Percentiles rank a stretch among this genome's conserved stretches.
Conservation (phyloP, 2,113 vertebrate genomes). For the Actinemys pallida region DNA sequence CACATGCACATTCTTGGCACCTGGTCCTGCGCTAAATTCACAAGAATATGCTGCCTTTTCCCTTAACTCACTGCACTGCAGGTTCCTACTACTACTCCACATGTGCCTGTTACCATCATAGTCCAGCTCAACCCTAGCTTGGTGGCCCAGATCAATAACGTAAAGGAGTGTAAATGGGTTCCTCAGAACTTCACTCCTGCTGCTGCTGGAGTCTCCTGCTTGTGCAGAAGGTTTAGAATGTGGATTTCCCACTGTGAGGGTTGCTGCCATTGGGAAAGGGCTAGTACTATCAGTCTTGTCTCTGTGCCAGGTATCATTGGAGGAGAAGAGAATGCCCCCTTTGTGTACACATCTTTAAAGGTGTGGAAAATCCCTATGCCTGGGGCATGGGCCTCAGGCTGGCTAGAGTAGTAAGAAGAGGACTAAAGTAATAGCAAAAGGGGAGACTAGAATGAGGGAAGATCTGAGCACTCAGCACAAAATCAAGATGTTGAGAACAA, state of each 20-base stretch:
- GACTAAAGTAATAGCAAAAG: background rate
- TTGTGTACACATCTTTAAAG: background rate
- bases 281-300: background rate
- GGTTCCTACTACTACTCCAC: background rate
- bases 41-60: background rate
- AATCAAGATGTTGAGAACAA: background rate
- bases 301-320: background rate
- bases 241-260: background rate
- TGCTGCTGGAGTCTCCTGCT: background rate
- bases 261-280: background rate
- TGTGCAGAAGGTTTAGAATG: background rate
- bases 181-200: background rate
- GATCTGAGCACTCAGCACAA: background rate
- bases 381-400: background rate
- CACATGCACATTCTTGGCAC: background rate
- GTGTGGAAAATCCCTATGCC: background rate
- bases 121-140: background rate
- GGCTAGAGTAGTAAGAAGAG: background rate
- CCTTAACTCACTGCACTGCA: background rate
- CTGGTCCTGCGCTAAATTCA: background rate
- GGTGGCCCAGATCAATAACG: background rate
- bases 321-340: background rate
- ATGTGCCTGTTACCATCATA: rapidly evolving
- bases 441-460: background rate
- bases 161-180: background rate